Evolutionary conservation across 2,797 vertebrate species (phyloP).

Genomic region (Hemibagrus guttatus): DNA sequence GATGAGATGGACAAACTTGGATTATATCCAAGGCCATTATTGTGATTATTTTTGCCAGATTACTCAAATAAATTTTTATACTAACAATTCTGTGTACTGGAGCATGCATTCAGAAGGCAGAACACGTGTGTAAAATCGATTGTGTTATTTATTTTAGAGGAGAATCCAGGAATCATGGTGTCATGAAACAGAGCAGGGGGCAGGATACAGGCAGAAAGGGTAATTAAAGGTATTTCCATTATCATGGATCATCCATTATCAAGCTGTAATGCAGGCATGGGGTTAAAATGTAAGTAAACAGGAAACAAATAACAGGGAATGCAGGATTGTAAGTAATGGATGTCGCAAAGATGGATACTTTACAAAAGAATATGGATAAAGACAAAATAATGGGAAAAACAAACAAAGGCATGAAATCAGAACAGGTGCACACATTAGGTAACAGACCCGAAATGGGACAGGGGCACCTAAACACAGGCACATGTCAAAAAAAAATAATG

Average conservation of each 20-base stretch:
- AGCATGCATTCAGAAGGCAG: not conserved
- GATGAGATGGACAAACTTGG: no score
- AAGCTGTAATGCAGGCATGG: not conserved
- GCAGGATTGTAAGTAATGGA: not conserved
- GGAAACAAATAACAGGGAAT: not conserved
- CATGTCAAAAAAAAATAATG: not conserved
- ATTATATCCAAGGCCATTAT: not conserved
- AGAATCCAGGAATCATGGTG: not conserved
- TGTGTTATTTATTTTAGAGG: not conserved
- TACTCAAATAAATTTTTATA: not conserved
- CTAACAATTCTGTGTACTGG: not conserved
- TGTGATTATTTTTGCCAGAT: not conserved
- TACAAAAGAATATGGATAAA: not conserved
- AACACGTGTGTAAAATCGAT: not conserved
- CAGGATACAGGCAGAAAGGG: not conserved
- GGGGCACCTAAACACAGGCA: not conserved
- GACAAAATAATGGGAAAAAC: not conserved
- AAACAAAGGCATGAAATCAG: not conserved
- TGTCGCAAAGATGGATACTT: not conserved
- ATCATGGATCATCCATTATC: not conserved
- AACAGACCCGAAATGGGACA: not conserved
- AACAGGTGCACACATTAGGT: conserved; percentile 10
- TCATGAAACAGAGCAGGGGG: not conserved
- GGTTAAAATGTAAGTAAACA: not conserved
- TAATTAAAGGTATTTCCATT: not conserved